Evolutionary conservation across 2,113 vertebrate genomes (phyloP).

Genomic region (Nothocercus nigrocapillus): DNA sequence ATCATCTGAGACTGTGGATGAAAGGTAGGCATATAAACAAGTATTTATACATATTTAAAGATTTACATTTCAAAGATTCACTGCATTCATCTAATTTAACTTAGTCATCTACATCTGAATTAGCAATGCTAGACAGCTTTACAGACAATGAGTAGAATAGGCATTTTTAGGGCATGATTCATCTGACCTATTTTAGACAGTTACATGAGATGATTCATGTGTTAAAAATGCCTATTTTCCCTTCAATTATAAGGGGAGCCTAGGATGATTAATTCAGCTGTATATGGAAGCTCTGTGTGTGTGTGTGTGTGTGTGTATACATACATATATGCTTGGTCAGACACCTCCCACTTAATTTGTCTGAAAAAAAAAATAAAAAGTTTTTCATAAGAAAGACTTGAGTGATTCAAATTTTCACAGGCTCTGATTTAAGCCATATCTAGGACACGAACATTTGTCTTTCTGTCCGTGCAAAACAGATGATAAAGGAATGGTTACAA

Average conservation of each 20-base stretch:
- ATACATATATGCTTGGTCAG: not conserved
- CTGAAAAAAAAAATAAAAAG: not conserved
- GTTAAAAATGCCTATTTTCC: not conserved
- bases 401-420: not conserved
- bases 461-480: not conserved
- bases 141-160: not conserved
- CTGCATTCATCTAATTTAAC: not conserved
- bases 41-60: not conserved
- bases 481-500: not conserved
- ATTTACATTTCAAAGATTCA: not conserved
- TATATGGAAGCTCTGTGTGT: not conserved
- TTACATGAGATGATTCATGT: not conserved
- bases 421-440: not conserved
- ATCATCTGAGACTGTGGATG: not conserved
- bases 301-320: too few species aligned
- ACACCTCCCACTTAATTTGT: not conserved
- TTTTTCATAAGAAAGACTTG: not conserved
- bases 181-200: not conserved
- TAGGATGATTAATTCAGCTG: not conserved
- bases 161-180: not conserved
- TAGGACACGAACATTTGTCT: not conserved
- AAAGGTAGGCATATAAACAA: not conserved
- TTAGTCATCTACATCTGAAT: not conserved
- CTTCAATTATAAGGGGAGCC: not conserved
- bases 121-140: not conserved